Evolutionary conservation across 2,888 invertebrate genomes (phyloP).

Genomic region (Alviniconcha strummeri): DNA sequence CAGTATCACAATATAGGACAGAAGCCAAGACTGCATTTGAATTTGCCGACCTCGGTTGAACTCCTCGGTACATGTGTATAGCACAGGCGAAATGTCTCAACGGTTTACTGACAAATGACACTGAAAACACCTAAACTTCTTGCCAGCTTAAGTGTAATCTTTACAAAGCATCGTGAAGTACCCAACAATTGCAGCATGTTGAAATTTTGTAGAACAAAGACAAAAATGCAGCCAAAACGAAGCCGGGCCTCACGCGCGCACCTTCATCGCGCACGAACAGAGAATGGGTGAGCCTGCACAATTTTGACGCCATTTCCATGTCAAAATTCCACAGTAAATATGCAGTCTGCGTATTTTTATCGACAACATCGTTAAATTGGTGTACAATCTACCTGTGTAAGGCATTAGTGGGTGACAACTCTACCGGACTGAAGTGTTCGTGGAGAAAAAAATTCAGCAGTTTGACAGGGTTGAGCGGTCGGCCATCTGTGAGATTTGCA

Average conservation of each 20-base stretch:
- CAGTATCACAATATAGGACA: too few relatives aligned
- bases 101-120: too few relatives aligned
- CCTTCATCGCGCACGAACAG: constrained; percentile 1
- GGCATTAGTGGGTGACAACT: constrained; percentile 14
- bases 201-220: too few relatives aligned
- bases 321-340: background rate
- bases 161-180: too few relatives aligned
- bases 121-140: too few relatives aligned
- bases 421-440: background rate
- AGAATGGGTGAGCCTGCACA: constrained; percentile 39
- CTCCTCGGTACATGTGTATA: too few relatives aligned
- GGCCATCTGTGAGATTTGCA: constrained; percentile 30
- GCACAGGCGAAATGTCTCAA: too few relatives aligned
- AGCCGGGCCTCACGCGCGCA: constrained; percentile 16
- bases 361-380: background rate
- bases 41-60: too few relatives aligned
- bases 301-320: constrained; percentile 23
- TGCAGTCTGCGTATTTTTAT: background rate
- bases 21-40: too few relatives aligned
- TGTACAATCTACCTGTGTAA: constrained; percentile 25
- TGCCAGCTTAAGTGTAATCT: too few relatives aligned
- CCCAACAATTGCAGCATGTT: too few relatives aligned
- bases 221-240: too few relatives aligned
- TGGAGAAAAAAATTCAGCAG: background rate
- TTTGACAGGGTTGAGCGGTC: constrained; percentile 9